Evolutionary conservation across 2,797 vertebrate genomes (phyloP), one percentile per base, ranked within the genome.

Genomic region (Malacoctenus gilli): DNA sequence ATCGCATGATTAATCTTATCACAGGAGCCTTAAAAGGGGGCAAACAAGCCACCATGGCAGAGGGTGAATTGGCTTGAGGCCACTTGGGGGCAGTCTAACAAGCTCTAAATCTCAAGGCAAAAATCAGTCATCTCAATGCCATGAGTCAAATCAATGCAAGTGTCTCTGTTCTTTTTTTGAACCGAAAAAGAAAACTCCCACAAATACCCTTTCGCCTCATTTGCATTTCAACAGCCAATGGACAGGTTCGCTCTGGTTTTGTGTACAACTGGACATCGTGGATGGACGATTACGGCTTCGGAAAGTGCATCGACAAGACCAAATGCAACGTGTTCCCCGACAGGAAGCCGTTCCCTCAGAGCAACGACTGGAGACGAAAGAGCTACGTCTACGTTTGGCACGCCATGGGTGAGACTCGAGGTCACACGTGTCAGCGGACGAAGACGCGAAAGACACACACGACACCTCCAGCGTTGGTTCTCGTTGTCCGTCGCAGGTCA

Each of bases 341-440:
- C 0, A 93, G 95, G 31, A 94, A 67, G 72, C 91, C 93, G 8
- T 97, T 98, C 75, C 94, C 93, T 25, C 91, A 83, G 68, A 85
- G 82, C 62, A 89, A 83, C 0, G 89, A 93, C 64, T 93, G 95
- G 94, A 91, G 88, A 20, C 92, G 67, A 56, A 91, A 86, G 67
- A 90, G 89, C 55, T 98, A 96, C 4, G 86, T 99, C 78, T 99
- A 97, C 0, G 75, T 97, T 23, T 99, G 96, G 90, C 95, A 95
- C 76, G 92, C 94, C 0, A 89, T 92, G 67, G 95, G 96, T 97
- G 54, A 84, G 93, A 42, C 2, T 2, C 16, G 32, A 3, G 32
- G 48, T 2, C 2, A 43, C 2, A 1, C 7, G 20, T 3, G 14
- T 10, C 0, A 4, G 13, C 21, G 32, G 1, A 12, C 0, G 1